These are phyloP conservation scores for Helogale parvula DNA, from an alignment of 2,113 vertebrate genomes.

Conservation along the genomic window DNA sequence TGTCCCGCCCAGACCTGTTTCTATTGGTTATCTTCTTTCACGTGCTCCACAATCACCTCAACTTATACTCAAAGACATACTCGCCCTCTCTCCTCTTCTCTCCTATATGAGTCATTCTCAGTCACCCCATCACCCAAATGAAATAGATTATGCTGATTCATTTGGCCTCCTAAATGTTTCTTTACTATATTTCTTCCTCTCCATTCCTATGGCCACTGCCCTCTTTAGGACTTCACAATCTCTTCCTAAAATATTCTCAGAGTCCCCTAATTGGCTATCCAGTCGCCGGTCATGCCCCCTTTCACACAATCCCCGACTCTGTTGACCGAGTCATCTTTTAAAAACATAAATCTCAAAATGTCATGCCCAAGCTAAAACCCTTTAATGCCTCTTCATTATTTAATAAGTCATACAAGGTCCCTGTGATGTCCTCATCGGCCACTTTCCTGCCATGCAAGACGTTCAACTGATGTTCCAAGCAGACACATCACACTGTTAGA, in stretches of 20 bases:
- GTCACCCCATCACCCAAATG: neutral
- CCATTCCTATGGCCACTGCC: neutral
- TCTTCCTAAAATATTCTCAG: neutral
- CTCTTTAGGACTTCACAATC: neutral
- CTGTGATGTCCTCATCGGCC: neutral
- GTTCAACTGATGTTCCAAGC: neutral
- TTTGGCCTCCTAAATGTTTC: neutral
- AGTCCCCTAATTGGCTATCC: neutral
- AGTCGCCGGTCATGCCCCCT: neutral
- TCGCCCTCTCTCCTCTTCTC: fast-evolving
- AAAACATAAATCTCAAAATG: neutral
- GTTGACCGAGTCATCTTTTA: neutral
- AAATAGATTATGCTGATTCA: neutral
- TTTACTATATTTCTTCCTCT: neutral
- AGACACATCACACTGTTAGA: neutral
- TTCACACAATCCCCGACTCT: neutral
- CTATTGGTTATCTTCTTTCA: neutral
- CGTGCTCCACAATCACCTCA: neutral
- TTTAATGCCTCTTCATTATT: neutral
- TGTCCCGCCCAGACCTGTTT: neutral
- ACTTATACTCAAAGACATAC: neutral
- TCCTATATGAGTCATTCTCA: neutral
- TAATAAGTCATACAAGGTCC: neutral
- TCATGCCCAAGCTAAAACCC: neutral
- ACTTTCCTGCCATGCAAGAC: neutral